Percentiles rank a stretch among this genome's conserved stretches.
Conservation (phyloP, 2,797 vertebrate genomes). For the Smutsia gigantea region DNA sequence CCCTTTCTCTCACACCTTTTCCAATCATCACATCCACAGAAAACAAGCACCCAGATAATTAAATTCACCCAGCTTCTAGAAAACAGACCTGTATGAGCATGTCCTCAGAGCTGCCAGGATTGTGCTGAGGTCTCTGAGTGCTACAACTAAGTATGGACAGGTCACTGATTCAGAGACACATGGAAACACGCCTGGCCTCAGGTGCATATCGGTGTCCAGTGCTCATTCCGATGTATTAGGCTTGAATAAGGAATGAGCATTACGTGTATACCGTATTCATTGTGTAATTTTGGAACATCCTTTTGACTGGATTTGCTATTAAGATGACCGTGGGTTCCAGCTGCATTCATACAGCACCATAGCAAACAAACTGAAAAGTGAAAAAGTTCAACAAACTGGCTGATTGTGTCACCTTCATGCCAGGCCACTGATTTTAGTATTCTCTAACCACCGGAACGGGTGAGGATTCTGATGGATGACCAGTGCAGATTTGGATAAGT, state of each 20-base stretch:
- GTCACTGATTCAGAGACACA: background rate
- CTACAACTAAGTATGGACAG: no score
- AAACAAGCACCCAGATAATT: background rate
- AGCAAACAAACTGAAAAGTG: background rate
- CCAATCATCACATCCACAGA: background rate
- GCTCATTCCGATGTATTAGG: background rate
- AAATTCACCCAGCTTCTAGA: background rate
- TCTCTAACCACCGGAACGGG: background rate
- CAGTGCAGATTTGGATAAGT: background rate
- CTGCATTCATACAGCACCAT: background rate
- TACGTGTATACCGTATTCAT: background rate
- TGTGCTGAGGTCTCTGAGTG: background rate
- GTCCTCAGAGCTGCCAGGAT: background rate
- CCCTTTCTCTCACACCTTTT: background rate
- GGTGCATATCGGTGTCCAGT: background rate
- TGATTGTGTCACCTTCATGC: background rate
- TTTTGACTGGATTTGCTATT: background rate
- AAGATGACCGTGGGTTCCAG: background rate
- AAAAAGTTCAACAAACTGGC: background rate
- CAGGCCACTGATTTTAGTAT: background rate
- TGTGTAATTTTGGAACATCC: background rate
- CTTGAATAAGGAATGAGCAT: background rate
- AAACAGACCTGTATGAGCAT: background rate
- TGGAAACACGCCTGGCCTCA: background rate
- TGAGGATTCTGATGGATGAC: background rate